These are phyloP conservation scores for Dallia pectoralis DNA, from an alignment of 2,797 vertebrate species.

Conservation along the genomic window DNA sequence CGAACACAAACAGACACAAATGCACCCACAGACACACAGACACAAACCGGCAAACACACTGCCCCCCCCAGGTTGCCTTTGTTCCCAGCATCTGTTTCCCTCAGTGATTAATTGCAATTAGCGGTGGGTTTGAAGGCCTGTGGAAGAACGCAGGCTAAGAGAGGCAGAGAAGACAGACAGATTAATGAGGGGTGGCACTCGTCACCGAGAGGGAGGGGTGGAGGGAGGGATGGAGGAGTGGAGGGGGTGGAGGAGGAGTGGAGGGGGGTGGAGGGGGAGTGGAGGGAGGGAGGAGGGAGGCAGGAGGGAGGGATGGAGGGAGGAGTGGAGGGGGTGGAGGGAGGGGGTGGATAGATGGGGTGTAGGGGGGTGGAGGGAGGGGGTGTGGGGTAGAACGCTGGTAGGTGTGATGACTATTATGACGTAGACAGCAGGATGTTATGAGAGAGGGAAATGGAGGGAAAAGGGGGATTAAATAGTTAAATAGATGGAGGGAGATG, in stretches of 20 bases:
- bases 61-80: conserved; percentile 79
- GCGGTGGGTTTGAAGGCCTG: conserved; percentile 91
- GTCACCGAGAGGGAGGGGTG: conserved; percentile 62
- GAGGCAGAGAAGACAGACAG: conserved; percentile 92
- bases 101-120: conserved; percentile 99
- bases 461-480: background rate
- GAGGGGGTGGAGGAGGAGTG: too few species aligned
- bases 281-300: background rate
- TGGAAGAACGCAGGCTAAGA: conserved; percentile 92
- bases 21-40: background rate
- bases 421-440: conserved; percentile 30
- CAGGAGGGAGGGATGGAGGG: background rate
- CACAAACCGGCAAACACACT: background rate
- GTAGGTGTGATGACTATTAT: background rate
- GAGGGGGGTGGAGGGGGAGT: conserved; percentile 9
- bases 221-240: conserved; percentile 21
- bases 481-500: conserved; percentile 29
- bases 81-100: conserved; percentile 97
- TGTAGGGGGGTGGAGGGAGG: conserved; percentile 22
- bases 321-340: too few species aligned
- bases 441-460: background rate
- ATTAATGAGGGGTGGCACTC: conserved; percentile 94
- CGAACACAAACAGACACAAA: too few species aligned
- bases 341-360: too few species aligned
- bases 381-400: background rate